Conservation (phyloP, 2,797 vertebrate species). For the Notoglanidium macrostoma region DNA sequence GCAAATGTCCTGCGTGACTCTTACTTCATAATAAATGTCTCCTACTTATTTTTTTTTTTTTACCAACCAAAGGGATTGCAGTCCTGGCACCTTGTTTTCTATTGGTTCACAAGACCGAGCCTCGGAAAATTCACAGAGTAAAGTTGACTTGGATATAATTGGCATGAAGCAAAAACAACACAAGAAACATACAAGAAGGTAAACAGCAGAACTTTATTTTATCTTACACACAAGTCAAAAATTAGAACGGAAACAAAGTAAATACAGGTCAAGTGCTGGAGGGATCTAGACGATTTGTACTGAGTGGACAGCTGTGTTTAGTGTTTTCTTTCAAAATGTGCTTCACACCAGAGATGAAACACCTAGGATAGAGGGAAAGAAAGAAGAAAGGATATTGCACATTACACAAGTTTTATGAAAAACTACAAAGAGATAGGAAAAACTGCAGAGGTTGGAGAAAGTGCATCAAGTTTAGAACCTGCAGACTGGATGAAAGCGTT, state of each 20-base stretch:
- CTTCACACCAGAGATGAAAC: conserved; percentile 71
- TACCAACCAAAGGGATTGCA: not conserved
- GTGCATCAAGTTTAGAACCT: not conserved
- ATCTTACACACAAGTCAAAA: conserved; percentile 55
- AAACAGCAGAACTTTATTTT: conserved; percentile 64
- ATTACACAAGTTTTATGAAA: not conserved
- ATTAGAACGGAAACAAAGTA: conserved; percentile 43
- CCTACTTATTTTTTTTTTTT: not conserved
- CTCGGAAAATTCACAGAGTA: not conserved
- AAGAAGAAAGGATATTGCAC: not conserved
- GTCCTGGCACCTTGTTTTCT: too few species aligned
- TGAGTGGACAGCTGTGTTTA: conserved; percentile 9
- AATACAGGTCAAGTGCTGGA: conserved; percentile 31
- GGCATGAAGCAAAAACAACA: not conserved
- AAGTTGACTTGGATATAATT: not conserved
- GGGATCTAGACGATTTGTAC: not conserved
- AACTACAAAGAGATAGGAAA: not conserved
- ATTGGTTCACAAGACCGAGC: not conserved
- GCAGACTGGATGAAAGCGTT: not conserved
- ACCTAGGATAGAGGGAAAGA: conserved; percentile 59
- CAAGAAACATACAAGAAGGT: not conserved
- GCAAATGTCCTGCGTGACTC: not conserved
- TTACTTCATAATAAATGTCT: not conserved
- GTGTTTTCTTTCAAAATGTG: conserved; percentile 31
- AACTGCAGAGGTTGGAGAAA: not conserved